Percentiles rank a stretch among this genome's conserved stretches.
Evolutionary conservation across 2,113 vertebrate species (phyloP).

Genomic region (human): DNA sequence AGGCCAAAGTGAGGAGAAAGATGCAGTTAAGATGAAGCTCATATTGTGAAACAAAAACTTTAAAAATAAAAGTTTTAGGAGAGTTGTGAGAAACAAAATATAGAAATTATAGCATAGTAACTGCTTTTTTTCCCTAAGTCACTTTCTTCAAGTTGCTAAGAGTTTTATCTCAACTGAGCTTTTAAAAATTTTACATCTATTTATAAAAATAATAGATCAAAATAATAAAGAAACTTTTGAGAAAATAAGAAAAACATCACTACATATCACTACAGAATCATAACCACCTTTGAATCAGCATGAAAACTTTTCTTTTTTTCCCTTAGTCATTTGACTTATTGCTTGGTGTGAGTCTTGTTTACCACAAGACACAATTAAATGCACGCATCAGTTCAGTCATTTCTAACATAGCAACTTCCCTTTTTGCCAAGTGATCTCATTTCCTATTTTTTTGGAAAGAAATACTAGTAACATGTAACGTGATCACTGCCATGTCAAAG

Average conservation of each 20-base stretch:
- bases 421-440: slow-evolving; percentile 37
- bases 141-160: not conserved
- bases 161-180: not conserved
- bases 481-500: not conserved
- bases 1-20: not conserved
- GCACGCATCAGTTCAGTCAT: not conserved
- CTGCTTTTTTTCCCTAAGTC: not conserved
- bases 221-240: not conserved
- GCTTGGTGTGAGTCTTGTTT: not conserved
- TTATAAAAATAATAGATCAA: not conserved
- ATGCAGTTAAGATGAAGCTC: not conserved
- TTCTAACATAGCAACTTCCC: slow-evolving; percentile 24
- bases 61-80: not conserved
- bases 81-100: not conserved
- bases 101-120: not conserved
- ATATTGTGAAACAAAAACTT: not conserved
- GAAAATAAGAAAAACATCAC: not conserved
- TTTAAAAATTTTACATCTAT: not conserved
- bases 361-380: not conserved
- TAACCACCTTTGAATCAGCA: not conserved
- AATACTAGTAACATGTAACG: not conserved
- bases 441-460: slow-evolving; percentile 31
- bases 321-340: not conserved
- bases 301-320: not conserved
- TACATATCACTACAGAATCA: not conserved